Conservation (phyloP, 53 echinoderm and acorn worm genomes). For the Apostichopus leukothele region DNA sequence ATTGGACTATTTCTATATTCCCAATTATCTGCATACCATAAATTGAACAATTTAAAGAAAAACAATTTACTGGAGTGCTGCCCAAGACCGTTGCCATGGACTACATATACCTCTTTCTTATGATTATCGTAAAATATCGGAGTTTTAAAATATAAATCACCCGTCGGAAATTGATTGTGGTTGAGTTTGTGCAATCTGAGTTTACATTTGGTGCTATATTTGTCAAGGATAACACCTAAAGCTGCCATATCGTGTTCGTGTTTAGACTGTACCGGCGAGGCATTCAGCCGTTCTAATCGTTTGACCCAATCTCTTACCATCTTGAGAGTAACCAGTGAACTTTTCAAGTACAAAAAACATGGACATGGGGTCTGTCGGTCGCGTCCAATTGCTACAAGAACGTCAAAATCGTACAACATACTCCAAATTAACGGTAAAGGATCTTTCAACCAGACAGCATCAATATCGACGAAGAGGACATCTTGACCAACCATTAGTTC, state of each 20-base stretch:
- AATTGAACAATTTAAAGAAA: constrained; percentile 9
- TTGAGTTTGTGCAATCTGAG: constrained; percentile 38
- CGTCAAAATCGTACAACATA: constrained; percentile 20
- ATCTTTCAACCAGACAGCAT: constrained; percentile 60
- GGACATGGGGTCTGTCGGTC: constrained; percentile 52
- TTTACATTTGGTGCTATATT: constrained; percentile 12
- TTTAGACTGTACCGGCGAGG: background rate
- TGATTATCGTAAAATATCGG: constrained; percentile 39
- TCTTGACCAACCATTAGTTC: constrained; percentile 36
- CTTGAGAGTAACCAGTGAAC: constrained; percentile 1
- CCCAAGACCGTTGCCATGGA: constrained; percentile 54
- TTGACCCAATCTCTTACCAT: constrained; percentile 51
- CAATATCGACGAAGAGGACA: constrained; percentile 55
- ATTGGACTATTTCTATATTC: constrained; percentile 16
- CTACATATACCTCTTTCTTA: constrained; percentile 49
- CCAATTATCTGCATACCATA: constrained; percentile 29
- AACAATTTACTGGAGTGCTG: constrained; percentile 44
- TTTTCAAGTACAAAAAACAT: constrained; percentile 53
- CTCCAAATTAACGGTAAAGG: constrained; percentile 49
- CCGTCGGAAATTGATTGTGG: constrained; percentile 50
- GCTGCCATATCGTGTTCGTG: constrained; percentile 56
- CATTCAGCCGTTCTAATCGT: constrained; percentile 29
- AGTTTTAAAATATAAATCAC: constrained; percentile 49
- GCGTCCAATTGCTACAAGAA: constrained; percentile 51
- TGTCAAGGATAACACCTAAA: constrained; percentile 37